Base-by-base conservation (phyloP, 2,113 vertebrate species). In the Australoheros scitulus region DNA sequence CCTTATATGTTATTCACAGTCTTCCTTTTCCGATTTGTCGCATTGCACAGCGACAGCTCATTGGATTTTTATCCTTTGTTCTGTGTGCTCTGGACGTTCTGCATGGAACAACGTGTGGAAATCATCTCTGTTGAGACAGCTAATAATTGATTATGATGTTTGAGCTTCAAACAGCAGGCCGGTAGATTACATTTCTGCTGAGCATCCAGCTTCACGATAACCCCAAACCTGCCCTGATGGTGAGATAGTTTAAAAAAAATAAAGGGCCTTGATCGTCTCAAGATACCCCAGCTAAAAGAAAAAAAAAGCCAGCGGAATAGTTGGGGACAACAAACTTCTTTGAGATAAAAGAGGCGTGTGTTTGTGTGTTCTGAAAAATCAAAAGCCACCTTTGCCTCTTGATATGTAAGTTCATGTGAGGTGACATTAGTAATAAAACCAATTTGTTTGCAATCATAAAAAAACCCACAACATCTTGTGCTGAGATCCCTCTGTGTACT, bases 401-500 rank as follows among this genome's bases (percentile, higher is more conserved):
- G 83, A 68, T 82, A 80, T 88, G 87, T 85, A 81, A 63, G 88
- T 90, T 92, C 79, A 56, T 88, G 74, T 76, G 29, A 88, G 86
- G 59, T 86, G 89, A 85, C 91, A 88, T 43, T 75, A 75, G 52
- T 87, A 88, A 94, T 92, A 91, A 94, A 91, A 86, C 88, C 93
- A 92, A 92, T 94, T 95, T 94, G 92, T 94, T 94, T 94, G 92
- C 89, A 87, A 89, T 95, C 87, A 90, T 81, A 89, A 60, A 92
- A 72, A 34, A 34, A 34, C 0, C 6, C 6, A 1, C 2, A 94
- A 93, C 89, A 88, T 87, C 83, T 85, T 85, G 75, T 87, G 86
- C 82, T 6, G 60, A 81, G 79, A 87, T 91, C 92, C 85, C 58
- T 84, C 68, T 84, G 90, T 91, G 84, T 92, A 88, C 88, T 90